phyloP scores from a whole-genome alignment of 92 coral and sea anemone species.

The Umimayanthus chanpuru region DNA sequence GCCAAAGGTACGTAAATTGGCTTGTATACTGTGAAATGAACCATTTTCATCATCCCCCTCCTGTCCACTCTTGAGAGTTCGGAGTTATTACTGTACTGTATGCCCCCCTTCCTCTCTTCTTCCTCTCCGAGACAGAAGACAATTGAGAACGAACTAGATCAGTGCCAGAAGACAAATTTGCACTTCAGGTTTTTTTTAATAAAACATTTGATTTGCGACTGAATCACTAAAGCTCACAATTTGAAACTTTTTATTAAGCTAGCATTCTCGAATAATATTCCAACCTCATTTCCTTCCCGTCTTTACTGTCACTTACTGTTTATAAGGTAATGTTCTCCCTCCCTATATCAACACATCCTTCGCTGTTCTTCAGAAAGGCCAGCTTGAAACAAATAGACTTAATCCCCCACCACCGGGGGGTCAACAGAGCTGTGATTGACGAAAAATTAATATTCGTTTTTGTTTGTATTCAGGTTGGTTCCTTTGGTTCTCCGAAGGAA shows the following conservation, averaged over 20 bases:
- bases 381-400: neutral
- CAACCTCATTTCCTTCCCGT: no score
- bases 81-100: no score
- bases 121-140: neutral
- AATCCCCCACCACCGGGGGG: neutral
- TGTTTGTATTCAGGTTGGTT: neutral
- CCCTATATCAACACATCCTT: neutral
- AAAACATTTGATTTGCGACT: no score
- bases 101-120: neutral
- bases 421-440: neutral
- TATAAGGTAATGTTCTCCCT: neutral
- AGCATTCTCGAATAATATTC: neutral
- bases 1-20: constrained; percentile 59
- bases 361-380: neutral
- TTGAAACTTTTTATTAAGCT: no score
- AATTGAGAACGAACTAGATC: neutral
- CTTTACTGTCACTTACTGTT: neutral
- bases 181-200: neutral
- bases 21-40: no score
- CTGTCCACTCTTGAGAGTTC: neutral
- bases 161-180: neutral
- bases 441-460: neutral
- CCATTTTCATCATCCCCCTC: neutral
- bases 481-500: constrained; percentile 20
- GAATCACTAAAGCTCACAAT: neutral